A percentile compares a stretch with the other conserved stretches of the same genome.
Evolutionary conservation across 2,888 invertebrate species (phyloP).

Genomic region (Netelia fuscicornis): DNA sequence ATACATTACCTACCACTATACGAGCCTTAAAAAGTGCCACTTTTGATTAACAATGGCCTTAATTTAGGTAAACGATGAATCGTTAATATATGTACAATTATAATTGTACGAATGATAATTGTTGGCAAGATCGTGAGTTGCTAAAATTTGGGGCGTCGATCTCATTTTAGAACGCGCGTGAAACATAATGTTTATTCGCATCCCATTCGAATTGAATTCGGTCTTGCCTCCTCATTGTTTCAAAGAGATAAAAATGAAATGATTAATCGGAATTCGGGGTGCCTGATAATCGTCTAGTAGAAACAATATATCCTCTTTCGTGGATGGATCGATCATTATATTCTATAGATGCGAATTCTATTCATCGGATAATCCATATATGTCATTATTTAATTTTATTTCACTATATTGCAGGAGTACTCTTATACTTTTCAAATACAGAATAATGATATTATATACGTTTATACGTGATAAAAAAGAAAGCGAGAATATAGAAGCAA

Average conservation of each 20-base stretch:
- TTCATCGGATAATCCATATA: conserved; percentile 4
- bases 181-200: conserved; percentile 72
- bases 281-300: not conserved
- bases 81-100: conserved; percentile 20
- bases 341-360: not conserved
- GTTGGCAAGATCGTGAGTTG: conserved; percentile 68
- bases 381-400: not conserved
- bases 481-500: conserved; percentile 38
- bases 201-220: conserved; percentile 50
- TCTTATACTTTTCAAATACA: conserved; percentile 21
- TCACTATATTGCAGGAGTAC: conserved; percentile 9
- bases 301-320: not conserved
- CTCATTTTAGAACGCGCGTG: conserved; percentile 60
- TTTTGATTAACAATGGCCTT: conserved; percentile 46
- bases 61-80: conserved; percentile 40
- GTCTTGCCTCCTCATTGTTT: no score
- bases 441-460: conserved; percentile 20
- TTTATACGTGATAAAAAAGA: conserved; percentile 41
- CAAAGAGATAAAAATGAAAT: conserved; percentile 2
- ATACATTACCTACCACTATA: conserved; percentile 36
- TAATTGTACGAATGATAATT: conserved; percentile 62
- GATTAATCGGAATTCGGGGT: not conserved
- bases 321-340: conserved; percentile 2
- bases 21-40: conserved; percentile 61
- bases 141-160: conserved; percentile 66